Evolutionary conservation across 2,888 invertebrate species (phyloP).

Genomic region (Apodemia mormo): DNA sequence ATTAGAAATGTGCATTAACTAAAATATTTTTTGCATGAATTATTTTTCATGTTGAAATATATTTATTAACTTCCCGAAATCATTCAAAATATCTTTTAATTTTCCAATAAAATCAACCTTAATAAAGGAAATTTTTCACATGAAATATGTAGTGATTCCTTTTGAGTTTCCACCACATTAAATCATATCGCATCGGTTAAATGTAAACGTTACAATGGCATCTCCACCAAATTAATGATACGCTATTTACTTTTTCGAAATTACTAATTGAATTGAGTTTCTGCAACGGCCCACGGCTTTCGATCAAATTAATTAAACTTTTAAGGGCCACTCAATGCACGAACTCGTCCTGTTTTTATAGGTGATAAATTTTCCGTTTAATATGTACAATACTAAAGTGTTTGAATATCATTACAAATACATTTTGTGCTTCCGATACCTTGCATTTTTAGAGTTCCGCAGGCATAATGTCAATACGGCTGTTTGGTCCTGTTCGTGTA

Average conservation of each 20-base stretch:
- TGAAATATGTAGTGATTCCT: slow-evolving; percentile 5
- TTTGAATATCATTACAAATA: slow-evolving; percentile 25
- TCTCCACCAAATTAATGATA: slow-evolving; percentile 39
- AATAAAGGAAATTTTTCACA: background rate
- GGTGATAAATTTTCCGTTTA: slow-evolving; percentile 51
- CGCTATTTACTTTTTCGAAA: slow-evolving; percentile 55
- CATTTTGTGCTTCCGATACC: background rate
- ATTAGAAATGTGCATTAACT: no score
- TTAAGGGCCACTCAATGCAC: slow-evolving; percentile 41
- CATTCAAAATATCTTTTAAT: background rate
- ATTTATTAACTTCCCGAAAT: background rate
- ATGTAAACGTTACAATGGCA: slow-evolving; percentile 27
- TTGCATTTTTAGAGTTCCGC: background rate
- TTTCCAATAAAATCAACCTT: background rate
- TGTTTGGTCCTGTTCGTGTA: no score
- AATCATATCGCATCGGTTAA: background rate
- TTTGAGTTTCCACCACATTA: slow-evolving; percentile 16
- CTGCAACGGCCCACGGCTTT: slow-evolving; percentile 43
- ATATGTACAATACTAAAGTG: slow-evolving; percentile 31
- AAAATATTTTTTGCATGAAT: no score
- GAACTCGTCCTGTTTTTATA: slow-evolving; percentile 48
- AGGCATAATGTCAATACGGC: background rate
- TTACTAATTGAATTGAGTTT: slow-evolving; percentile 62
- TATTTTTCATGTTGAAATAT: no score
- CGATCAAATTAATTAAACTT: slow-evolving; percentile 59